phyloP scores from a whole-genome alignment of 2,797 vertebrate species.

The Myiotriccus ornatus region DNA sequence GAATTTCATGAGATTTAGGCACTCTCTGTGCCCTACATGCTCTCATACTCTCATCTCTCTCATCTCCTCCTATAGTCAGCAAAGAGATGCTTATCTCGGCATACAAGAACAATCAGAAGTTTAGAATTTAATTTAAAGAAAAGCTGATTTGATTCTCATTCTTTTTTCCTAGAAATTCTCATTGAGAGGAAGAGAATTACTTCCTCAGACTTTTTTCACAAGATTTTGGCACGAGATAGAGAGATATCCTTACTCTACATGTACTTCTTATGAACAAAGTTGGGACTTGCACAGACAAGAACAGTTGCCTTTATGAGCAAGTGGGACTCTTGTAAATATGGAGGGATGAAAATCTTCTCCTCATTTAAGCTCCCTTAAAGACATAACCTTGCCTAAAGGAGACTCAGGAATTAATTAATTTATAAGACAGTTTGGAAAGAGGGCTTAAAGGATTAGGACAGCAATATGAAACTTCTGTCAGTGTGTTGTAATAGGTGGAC shows the following conservation, averaged over 20 bases:
- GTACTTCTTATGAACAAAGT: neutral
- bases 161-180: neutral
- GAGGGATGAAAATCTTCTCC: neutral
- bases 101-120: neutral
- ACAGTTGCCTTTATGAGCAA: neutral
- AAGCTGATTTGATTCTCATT: neutral
- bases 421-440: neutral
- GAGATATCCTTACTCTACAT: neutral
- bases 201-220: neutral
- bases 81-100: neutral
- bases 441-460: neutral
- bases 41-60: neutral
- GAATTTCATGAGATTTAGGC: neutral
- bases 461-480: neutral
- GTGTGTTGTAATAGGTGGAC: neutral
- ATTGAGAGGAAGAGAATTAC: neutral
- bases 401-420: neutral
- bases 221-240: neutral
- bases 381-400: neutral
- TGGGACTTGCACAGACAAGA: neutral
- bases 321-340: neutral
- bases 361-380: neutral
- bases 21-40: neutral
- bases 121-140: neutral
- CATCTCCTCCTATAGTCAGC: neutral